Percentiles rank a stretch among this genome's conserved stretches.
These are phyloP conservation scores for Xestia rhomboidea DNA, from an alignment of 2,888 invertebrate genomes.

Conservation along the genomic window DNA sequence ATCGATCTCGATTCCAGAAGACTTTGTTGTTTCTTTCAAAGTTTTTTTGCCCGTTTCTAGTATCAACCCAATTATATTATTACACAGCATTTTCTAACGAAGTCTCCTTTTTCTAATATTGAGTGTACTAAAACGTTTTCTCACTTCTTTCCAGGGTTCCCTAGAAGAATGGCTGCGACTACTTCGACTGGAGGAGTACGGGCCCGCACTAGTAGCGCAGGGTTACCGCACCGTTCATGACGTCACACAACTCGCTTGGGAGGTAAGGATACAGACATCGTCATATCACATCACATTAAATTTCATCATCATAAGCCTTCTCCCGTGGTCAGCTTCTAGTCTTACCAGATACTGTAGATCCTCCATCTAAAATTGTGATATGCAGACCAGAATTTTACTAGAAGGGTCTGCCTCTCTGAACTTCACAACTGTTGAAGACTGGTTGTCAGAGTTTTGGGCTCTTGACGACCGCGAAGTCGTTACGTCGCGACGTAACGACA, in stretches of 20 bases:
- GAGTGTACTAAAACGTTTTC: conserved; percentile 22
- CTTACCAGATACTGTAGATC: not conserved
- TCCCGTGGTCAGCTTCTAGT: not conserved
- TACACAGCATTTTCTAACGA: not conserved
- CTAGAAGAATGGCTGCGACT: conserved; percentile 98
- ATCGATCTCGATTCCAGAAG: not conserved
- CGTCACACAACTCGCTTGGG: conserved; percentile 99
- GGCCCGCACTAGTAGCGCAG: conserved; percentile 96
- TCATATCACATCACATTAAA: not conserved
- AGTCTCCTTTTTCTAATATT: no score
- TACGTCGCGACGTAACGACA: not conserved
- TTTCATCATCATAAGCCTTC: not conserved
- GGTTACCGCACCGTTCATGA: conserved; percentile 98
- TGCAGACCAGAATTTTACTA: not conserved
- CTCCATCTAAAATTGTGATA: not conserved
- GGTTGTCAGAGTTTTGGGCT: not conserved
- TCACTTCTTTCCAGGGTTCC: conserved; percentile 92
- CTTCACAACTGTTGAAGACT: not conserved
- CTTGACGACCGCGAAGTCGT: not conserved
- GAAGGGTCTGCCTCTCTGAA: no score
- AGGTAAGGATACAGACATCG: conserved; percentile 84
- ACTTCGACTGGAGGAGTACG: conserved; percentile 97
- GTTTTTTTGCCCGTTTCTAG: not conserved
- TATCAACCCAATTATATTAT: not conserved
- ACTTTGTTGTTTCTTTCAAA: not conserved